Conservation (phyloP, 2,888 invertebrate species). For the Drosophila aldrichi region DNA sequence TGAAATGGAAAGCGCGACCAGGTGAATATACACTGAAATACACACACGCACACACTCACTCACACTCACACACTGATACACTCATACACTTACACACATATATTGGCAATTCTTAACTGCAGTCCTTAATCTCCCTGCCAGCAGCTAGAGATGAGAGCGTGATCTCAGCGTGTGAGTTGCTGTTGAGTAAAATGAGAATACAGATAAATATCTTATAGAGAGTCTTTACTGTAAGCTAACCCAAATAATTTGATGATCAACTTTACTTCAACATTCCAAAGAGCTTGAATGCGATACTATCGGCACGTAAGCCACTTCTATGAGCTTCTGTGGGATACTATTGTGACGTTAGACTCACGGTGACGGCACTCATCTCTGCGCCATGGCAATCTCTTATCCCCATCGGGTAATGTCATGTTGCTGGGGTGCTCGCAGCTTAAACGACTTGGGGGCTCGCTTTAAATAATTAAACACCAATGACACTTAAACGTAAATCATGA, state of each 20-base stretch:
- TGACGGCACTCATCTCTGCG: constrained; percentile 25
- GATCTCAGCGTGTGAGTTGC: no score
- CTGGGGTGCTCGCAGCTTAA: constrained; percentile 46
- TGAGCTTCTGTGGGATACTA: background rate
- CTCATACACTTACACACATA: constrained; percentile 19
- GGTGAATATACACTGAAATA: constrained; percentile 31
- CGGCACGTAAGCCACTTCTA: no score
- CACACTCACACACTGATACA: constrained; percentile 17
- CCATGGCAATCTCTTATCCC: constrained; percentile 30
- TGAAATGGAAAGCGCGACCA: constrained; percentile 72
- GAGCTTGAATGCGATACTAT: no score
- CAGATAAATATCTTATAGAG: no score
- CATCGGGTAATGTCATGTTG: constrained; percentile 7
- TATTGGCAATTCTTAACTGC: constrained; percentile 48
- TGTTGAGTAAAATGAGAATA: no score
- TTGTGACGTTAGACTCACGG: background rate
- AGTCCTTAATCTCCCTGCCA: constrained; percentile 11
- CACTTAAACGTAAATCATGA: constrained; percentile 81
- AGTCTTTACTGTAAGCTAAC: no score
- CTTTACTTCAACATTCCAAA: no score
- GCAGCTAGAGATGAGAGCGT: constrained; percentile 23
- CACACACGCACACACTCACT: constrained; percentile 7
- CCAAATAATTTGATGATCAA: no score
- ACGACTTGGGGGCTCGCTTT: constrained; percentile 64
- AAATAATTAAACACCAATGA: constrained; percentile 79